Base-by-base conservation (phyloP, 2,888 invertebrate species). In the Rhagonycha lutea region DNA sequence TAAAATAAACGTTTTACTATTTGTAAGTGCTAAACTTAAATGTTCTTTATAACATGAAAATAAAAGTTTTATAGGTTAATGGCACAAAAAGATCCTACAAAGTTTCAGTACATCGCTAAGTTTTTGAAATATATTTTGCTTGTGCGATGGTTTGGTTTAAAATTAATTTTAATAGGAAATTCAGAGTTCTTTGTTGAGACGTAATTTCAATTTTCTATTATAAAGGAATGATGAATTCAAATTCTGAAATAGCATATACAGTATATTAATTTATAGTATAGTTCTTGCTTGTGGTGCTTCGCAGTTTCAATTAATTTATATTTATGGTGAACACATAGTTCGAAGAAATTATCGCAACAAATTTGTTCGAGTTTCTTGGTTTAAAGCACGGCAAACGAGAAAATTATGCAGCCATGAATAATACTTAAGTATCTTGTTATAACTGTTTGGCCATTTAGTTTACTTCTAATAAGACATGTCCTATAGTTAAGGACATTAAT, bases 401-500 rank as follows among this genome's bases (percentile, higher is more conserved):
- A 76, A 76, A 76, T 76, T 76, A 73, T 76, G 73, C 73, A 76
- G 68, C 73, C 76, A 76, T 76, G 76, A 76, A 76, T 76, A 76
- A 69, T 76, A 76, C 76, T 76, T 76, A 75, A 76, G 76, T 67
- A 67, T 71, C 69, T 73, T 73, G 67, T 76, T 76, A 68, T 73
- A 73, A 68, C 61, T 75, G 71, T 63, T 65, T 65, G 68, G 70
- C 61, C 29, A 68, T 75, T 65, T 60, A 71, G 71, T 75, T 71
- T 75, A 70, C 71, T 28, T 61, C 63, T 75, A 75, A 73, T 73
- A 70, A 73, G 70, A 76, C 70, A 62, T 73, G 67, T 70, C 68
- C 67, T 70, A 73, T 70, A 76, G 69, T 70, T 68, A 47, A 32
- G 14, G 69, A 79, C 79, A 80, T 81, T 81, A 81, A 81, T 81